A percentile compares a stretch with the other conserved stretches of the same genome.
Conservation (phyloP, 2,797 vertebrate species). For the Falco concolor region DNA sequence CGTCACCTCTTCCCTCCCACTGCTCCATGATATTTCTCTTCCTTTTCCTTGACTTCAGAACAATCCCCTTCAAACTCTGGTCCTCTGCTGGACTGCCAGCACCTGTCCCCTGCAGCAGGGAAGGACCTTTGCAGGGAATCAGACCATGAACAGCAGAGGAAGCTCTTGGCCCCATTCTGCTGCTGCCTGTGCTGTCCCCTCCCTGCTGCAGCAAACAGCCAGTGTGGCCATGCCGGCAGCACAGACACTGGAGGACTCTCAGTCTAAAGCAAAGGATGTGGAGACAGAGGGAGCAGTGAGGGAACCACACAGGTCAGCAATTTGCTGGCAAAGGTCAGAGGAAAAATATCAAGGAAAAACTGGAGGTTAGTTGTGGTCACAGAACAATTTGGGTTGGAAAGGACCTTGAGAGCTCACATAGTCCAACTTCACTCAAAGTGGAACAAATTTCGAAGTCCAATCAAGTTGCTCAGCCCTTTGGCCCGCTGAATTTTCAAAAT, state of each 20-base stretch:
- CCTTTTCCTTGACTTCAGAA: neutral
- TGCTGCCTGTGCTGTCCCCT: neutral
- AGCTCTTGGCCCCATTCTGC: neutral
- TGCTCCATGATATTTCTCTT: neutral
- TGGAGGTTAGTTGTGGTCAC: neutral
- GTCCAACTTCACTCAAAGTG: neutral
- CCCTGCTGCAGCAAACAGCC: neutral
- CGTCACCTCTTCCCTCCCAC: neutral
- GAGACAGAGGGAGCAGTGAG: neutral
- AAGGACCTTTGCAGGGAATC: neutral
- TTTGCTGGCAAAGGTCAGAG: neutral
- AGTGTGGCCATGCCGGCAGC: accelerated
- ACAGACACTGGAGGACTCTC: neutral
- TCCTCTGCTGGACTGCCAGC: neutral
- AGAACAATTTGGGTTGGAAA: neutral
- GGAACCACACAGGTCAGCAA: accelerated
- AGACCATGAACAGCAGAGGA: neutral
- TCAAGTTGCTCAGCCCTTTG: neutral
- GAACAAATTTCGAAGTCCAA: neutral
- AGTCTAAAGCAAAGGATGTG: neutral
- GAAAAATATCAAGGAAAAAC: neutral
- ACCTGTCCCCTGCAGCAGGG: neutral
- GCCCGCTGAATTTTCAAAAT: neutral
- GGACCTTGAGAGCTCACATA: neutral
- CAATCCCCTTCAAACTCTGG: neutral